Evolutionary conservation across 37 sponge, comb jelly and placozoan genomes (phyloP).

Genomic region (Oopsacas minuta): DNA sequence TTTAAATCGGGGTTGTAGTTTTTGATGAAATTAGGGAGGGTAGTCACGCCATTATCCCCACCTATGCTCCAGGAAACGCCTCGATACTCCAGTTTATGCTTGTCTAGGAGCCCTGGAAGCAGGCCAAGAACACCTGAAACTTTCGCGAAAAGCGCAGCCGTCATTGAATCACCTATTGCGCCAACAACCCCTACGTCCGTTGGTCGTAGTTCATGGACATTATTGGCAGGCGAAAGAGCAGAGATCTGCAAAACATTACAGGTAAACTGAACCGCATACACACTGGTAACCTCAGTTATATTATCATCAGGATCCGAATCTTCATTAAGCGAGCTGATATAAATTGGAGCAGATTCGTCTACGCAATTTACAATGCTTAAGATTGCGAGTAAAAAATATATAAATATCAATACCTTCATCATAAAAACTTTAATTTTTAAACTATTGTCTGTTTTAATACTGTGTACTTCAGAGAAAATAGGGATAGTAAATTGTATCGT

Average conservation of each 20-base stretch:
- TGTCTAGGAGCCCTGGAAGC: background rate
- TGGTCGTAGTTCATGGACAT: constrained; percentile 16
- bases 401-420: no score
- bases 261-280: background rate
- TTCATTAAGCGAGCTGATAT: background rate
- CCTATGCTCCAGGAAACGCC: constrained; percentile 39
- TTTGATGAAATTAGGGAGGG: constrained; percentile 44
- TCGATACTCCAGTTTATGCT: background rate
- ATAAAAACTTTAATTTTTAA: no score
- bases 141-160: constrained; percentile 9
- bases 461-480: no score
- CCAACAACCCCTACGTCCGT: constrained; percentile 20
- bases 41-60: constrained; percentile 30
- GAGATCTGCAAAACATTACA: background rate
- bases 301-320: constrained; percentile 17
- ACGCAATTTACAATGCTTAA: no score
- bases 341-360: no score
- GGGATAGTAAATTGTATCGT: no score
- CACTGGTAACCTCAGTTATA: background rate
- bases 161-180: constrained; percentile 27
- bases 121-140: constrained; percentile 3
- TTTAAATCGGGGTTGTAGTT: constrained; percentile 34
- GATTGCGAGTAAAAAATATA: no score
- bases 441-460: no score
- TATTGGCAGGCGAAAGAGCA: background rate